phyloP scores from a whole-genome alignment of 1,140 invertebrate species.

The Bemisia tabaci region DNA sequence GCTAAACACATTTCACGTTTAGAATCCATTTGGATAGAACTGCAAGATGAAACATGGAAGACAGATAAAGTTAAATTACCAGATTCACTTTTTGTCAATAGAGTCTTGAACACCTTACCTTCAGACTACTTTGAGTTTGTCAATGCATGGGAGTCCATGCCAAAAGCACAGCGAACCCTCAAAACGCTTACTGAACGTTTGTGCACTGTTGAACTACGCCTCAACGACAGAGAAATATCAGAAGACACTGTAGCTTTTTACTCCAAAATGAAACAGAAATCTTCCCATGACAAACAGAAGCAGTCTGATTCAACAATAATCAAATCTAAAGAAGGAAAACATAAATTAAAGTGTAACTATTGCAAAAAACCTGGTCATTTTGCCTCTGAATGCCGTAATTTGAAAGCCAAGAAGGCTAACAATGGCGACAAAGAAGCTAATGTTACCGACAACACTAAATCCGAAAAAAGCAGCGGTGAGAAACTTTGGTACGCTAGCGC shows the following conservation, averaged over 20 bases:
- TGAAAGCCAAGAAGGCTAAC: background rate
- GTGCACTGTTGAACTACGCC: background rate
- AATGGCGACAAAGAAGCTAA: too few relatives aligned
- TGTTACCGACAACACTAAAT: too few relatives aligned
- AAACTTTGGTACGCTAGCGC: background rate
- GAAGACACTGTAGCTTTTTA: too few relatives aligned
- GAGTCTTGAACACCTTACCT: conserved; percentile 18
- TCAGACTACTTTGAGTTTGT: conserved; percentile 21
- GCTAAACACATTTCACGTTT: conserved; percentile 20
- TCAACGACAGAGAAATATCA: background rate
- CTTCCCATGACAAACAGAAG: too few relatives aligned
- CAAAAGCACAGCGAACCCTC: conserved; percentile 3
- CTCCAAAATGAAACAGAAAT: too few relatives aligned
- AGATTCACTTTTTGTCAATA: conserved; percentile 20
- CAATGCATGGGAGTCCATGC: conserved; percentile 22
- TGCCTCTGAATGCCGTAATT: conserved; percentile 4
- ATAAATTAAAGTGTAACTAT: too few relatives aligned
- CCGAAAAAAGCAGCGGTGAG: background rate
- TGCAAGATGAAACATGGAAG: conserved; percentile 24
- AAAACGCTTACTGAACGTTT: conserved; percentile 1
- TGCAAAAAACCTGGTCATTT: conserved; percentile 8
- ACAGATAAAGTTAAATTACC: conserved; percentile 18
- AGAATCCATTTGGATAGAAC: conserved; percentile 20
- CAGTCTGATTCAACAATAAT: too few relatives aligned
- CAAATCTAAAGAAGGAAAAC: too few relatives aligned